A percentile compares a stretch with the other conserved stretches of the same genome.
Conservation (phyloP, 2,797 vertebrate species). For the Lepilemur septentrionalis region DNA sequence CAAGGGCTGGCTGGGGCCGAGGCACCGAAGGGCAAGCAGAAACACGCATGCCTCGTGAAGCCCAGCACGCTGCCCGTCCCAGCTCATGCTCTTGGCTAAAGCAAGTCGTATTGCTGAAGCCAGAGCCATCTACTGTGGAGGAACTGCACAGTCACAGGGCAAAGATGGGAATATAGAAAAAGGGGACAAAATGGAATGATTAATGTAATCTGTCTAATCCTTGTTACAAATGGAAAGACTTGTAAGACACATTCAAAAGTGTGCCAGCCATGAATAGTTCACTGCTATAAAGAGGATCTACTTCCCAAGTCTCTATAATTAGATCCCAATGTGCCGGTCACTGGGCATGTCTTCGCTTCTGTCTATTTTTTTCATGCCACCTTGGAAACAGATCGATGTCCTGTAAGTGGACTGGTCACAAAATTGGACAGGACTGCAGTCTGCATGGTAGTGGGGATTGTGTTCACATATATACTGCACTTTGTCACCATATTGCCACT, state of each 20-base stretch:
- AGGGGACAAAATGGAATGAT: neutral
- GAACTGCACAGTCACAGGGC: neutral
- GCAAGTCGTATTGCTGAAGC: neutral
- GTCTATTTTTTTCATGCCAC: neutral
- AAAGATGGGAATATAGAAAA: neutral
- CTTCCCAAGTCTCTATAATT: neutral
- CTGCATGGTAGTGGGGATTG: neutral
- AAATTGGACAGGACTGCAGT: neutral
- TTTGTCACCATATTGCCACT: neutral
- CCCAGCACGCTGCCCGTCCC: neutral
- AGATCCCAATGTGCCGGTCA: neutral
- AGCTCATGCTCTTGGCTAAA: neutral
- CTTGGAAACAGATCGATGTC: neutral
- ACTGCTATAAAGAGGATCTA: neutral
- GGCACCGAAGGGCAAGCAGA: neutral
- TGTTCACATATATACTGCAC: neutral
- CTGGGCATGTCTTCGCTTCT: neutral
- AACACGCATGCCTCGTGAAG: fast-evolving
- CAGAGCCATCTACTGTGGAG: neutral
- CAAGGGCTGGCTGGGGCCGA: neutral
- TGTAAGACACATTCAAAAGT: neutral
- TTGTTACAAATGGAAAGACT: neutral
- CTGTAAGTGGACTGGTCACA: neutral
- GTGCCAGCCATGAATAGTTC: neutral
- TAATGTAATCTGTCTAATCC: neutral